phyloP scores from a whole-genome alignment of 2,888 invertebrate species.

The Netelia fuscicornis region DNA sequence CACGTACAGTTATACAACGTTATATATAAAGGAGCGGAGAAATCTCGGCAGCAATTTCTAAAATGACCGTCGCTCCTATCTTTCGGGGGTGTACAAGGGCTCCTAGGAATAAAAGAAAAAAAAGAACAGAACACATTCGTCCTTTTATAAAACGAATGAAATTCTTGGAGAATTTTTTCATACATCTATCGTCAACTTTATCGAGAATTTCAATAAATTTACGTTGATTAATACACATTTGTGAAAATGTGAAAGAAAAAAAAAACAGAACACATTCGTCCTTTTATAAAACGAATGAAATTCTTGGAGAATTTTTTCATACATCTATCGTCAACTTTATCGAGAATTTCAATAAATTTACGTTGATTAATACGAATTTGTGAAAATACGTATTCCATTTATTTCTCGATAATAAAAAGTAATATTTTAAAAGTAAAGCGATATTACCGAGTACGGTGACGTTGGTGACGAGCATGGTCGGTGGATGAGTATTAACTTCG shows the following conservation, averaged over 20 bases:
- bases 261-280: not conserved
- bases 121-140: not conserved
- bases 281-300: not conserved
- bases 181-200: no score
- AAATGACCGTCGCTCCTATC: slow-evolving; percentile 27
- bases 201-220: no score
- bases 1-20: slow-evolving; percentile 6
- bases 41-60: slow-evolving; percentile 45
- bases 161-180: no score
- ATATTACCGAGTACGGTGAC: slow-evolving; percentile 90
- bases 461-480: slow-evolving; percentile 91
- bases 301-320: no score
- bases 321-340: no score
- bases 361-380: no score
- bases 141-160: not conserved
- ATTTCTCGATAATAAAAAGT: no score
- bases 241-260: not conserved
- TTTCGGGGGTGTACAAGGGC: not conserved
- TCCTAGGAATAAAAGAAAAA: not conserved
- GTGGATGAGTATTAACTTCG: slow-evolving; percentile 93
- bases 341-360: no score
- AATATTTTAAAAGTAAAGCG: no score
- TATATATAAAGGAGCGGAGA: slow-evolving; percentile 4
- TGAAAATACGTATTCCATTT: no score
- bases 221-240: no score